Conservation (phyloP, 2,888 invertebrate genomes). For the Chrysolina oricalcia region DNA sequence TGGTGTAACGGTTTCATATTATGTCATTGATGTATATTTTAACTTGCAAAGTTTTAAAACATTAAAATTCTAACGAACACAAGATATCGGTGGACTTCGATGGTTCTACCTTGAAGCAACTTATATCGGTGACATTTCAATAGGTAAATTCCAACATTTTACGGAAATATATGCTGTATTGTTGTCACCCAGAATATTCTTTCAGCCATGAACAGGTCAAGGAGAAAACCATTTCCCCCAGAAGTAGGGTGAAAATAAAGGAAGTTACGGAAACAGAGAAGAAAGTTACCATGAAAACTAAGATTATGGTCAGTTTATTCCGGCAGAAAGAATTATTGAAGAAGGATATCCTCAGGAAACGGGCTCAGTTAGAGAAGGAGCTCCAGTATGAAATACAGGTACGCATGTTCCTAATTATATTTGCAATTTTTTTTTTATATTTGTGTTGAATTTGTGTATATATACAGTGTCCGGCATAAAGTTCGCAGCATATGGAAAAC, state of each 20-base stretch:
- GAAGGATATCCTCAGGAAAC: slow-evolving; percentile 93
- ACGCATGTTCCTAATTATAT: slow-evolving; percentile 30
- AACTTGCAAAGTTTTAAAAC: no score
- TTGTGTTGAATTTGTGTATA: no score
- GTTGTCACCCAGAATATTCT: background rate
- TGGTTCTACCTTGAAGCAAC: no score
- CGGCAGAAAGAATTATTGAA: slow-evolving; percentile 94
- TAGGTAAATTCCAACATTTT: background rate
- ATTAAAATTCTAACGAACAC: no score
- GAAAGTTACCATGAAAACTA: slow-evolving; percentile 73
- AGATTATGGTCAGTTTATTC: slow-evolving; percentile 84
- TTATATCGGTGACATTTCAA: background rate
- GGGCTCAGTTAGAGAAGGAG: slow-evolving; percentile 90
- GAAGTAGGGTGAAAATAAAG: slow-evolving; percentile 67
- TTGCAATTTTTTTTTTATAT: no score
- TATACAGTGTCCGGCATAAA: no score
- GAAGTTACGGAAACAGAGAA: slow-evolving; percentile 73
- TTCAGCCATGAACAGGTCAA: slow-evolving; percentile 56
- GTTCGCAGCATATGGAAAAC: no score
- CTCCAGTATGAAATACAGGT: slow-evolving; percentile 92
- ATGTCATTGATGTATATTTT: no score
- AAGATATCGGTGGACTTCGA: no score
- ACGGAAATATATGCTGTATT: background rate
- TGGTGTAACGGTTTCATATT: no score
- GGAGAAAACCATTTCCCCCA: slow-evolving; percentile 66